Evolutionary conservation across 2,113 vertebrate species (phyloP).

Genomic region (Chlorodrepanis virens): DNA sequence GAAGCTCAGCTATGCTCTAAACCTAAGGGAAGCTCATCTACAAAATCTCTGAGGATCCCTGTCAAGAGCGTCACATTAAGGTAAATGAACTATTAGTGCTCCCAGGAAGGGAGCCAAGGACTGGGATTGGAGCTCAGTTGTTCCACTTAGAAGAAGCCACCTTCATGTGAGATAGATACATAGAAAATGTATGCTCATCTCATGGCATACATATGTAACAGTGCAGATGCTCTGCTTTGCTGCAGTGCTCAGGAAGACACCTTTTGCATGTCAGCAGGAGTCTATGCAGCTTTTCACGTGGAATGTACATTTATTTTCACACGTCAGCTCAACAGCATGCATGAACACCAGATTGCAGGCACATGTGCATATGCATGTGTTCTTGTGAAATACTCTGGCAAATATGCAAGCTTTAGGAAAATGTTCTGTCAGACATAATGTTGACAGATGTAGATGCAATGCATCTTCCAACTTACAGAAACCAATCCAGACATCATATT

Average conservation of each 20-base stretch:
- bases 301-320: conserved; percentile 24
- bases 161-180: background rate
- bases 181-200: background rate
- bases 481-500: conserved; percentile 43
- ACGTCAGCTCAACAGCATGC: background rate
- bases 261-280: conserved; percentile 15
- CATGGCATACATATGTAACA: background rate
- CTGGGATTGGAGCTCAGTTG: background rate
- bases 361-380: conserved; percentile 34
- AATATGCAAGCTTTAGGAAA: conserved; percentile 37
- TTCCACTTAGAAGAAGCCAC: background rate
- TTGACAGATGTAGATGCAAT: conserved; percentile 55
- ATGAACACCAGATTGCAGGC: conserved; percentile 31
- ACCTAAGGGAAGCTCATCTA: background rate
- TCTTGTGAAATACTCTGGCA: conserved; percentile 53
- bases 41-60: background rate
- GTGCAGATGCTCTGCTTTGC: background rate
- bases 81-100: background rate
- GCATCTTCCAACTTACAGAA: conserved; percentile 42
- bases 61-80: background rate
- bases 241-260: background rate
- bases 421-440: conserved; percentile 51
- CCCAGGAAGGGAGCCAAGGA: background rate
- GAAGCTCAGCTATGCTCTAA: background rate
- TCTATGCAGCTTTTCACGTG: background rate